Percentiles rank a stretch among this genome's conserved stretches.
These are phyloP conservation scores for Oenanthe melanoleuca DNA, from an alignment of 2,113 vertebrate genomes.

Conservation along the genomic window DNA sequence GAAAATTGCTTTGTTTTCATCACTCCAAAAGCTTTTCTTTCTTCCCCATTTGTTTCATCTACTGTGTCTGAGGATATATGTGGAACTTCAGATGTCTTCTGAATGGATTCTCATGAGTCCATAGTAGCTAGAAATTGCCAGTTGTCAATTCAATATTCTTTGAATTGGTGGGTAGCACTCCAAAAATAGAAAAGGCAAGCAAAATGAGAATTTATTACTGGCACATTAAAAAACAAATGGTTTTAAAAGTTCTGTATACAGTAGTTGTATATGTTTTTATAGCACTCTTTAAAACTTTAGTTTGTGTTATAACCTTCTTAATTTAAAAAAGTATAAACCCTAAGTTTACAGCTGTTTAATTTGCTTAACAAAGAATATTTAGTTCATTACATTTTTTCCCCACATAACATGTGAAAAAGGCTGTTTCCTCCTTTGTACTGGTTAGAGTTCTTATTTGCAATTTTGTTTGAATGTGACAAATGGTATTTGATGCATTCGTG, in stretches of 20 bases:
- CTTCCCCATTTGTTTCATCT: not conserved
- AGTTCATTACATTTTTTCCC: not conserved
- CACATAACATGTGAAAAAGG: not conserved
- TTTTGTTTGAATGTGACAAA: not conserved
- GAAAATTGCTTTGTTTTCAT: not conserved
- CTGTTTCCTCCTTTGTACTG: not conserved
- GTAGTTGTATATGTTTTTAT: not conserved
- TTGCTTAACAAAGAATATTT: not conserved
- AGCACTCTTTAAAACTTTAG: not conserved
- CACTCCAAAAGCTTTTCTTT: not conserved
- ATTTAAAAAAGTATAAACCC: not conserved
- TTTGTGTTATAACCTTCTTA: not conserved
- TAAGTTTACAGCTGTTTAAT: not conserved
- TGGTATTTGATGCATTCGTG: not conserved
- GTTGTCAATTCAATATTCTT: not conserved
- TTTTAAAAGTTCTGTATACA: not conserved
- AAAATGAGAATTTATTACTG: not conserved
- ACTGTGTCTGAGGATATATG: not conserved
- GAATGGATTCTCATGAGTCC: not conserved
- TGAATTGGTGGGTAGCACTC: not conserved
- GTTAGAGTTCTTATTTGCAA: rapidly evolving
- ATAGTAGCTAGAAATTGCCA: not conserved
- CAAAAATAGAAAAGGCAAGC: not conserved
- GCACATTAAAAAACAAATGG: not conserved
- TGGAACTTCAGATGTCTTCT: not conserved